Percentiles rank a stretch among this genome's conserved stretches.
These are phyloP conservation scores for Crocuta crocuta DNA, from an alignment of 2,113 vertebrate species.

Conservation along the genomic window DNA sequence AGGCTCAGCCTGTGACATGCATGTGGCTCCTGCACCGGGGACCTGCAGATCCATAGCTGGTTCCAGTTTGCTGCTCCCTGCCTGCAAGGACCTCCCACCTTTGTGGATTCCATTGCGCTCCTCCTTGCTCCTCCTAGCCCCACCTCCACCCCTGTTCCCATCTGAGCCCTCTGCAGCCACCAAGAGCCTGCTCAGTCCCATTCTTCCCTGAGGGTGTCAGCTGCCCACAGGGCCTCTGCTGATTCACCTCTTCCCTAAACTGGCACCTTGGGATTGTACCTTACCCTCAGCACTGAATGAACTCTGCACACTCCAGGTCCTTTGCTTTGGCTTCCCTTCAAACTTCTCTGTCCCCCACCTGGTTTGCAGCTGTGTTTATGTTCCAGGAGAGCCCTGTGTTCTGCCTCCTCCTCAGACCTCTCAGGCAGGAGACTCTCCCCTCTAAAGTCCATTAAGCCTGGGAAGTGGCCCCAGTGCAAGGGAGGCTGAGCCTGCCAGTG, in stretches of 20 bases:
- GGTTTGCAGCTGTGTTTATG: neutral
- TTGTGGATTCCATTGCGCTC: neutral
- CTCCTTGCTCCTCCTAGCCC: neutral
- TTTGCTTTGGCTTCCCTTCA: neutral
- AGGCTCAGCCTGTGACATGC: too few species aligned
- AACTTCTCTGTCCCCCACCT: too few species aligned
- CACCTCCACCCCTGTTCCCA: neutral
- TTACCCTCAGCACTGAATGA: neutral
- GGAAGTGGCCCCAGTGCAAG: fast-evolving
- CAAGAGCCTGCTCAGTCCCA: neutral
- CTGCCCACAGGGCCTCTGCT: neutral
- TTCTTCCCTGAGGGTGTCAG: neutral
- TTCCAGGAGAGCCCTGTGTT: neutral
- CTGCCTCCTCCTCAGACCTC: neutral
- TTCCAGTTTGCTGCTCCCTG: neutral
- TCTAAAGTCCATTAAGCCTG: neutral
- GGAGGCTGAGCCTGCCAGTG: neutral
- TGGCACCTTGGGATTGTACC: fast-evolving
- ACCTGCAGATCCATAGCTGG: neutral
- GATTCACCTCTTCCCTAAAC: neutral
- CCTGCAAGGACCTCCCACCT: neutral
- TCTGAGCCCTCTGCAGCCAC: neutral
- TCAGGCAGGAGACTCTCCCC: neutral
- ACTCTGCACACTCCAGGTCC: too few species aligned
- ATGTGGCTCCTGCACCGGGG: fast-evolving